Percentiles rank a stretch among this genome's conserved stretches.
Conservation (phyloP, 1,140 invertebrate genomes). For the Aporrectodea caliginosa region DNA sequence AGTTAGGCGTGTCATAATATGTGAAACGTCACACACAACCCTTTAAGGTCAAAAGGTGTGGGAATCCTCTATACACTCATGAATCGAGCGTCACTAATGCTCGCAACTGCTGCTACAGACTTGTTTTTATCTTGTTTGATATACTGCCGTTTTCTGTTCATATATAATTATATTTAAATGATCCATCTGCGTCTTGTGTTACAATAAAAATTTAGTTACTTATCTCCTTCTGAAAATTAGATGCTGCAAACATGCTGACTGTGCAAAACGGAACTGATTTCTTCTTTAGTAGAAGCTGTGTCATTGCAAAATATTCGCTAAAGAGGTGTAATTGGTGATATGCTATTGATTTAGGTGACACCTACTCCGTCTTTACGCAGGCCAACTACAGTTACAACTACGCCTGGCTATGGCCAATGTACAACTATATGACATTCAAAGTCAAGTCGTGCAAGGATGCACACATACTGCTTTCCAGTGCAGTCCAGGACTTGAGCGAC, state of each 20-base stretch:
- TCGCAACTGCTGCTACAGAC: neutral
- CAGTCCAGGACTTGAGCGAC: neutral
- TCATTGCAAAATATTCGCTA: neutral
- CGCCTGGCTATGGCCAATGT: neutral
- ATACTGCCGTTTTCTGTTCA: too few relatives aligned
- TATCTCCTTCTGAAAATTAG: neutral
- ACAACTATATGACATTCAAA: neutral
- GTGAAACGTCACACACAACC: too few relatives aligned
- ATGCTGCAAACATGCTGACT: too few relatives aligned
- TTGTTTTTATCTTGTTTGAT: neutral
- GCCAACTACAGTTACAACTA: constrained; percentile 3
- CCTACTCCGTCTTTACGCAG: neutral
- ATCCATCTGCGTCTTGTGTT: neutral
- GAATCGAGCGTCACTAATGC: neutral
- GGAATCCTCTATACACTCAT: neutral
- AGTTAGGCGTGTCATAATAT: too few relatives aligned
- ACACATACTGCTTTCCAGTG: constrained; percentile 7
- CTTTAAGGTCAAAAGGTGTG: neutral
- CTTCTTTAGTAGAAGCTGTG: neutral
- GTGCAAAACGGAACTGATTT: too few relatives aligned
- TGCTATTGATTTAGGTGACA: neutral
- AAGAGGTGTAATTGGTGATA: neutral
- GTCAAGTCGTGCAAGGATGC: constrained; percentile 22
- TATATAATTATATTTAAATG: too few relatives aligned
- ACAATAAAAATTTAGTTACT: neutral